Base-by-base conservation (phyloP, 1,140 invertebrate species). In the Amphibalanus amphitrite region DNA sequence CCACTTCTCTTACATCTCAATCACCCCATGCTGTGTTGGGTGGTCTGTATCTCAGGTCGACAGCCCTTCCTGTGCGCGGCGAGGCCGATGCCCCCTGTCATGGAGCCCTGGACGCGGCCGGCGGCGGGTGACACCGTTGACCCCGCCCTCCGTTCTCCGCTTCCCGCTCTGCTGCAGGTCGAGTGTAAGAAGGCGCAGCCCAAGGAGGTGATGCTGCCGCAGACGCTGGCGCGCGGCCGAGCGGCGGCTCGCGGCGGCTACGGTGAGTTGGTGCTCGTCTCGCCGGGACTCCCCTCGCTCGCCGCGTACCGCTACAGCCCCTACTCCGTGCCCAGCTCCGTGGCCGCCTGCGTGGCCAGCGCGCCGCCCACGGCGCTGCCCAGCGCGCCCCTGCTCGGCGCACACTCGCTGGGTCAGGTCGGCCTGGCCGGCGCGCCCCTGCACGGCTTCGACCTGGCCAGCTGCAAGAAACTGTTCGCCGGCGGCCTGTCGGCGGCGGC, bases 101-200 rank as follows among this genome's bases (percentile, higher is more conserved):
- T n/a, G n/a, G n/a, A n/a, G n/a, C n/a, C n/a, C n/a, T n/a, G n/a
- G n/a, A n/a, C n/a, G n/a, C n/a, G n/a, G n/a, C n/a, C n/a, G n/a
- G n/a, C n/a, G n/a, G n/a, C n/a, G n/a, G n/a, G n/a, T n/a, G n/a
- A n/a, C n/a, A n/a, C n/a, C n/a, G n/a, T n/a, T n/a, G n/a, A n/a
- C n/a, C n/a, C n/a, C n/a, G n/a, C n/a, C n/a, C n/a, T n/a, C n/a
- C n/a, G n/a, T n/a, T n/a, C n/a, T n/a, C n/a, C n/a, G n/a, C n/a
- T n/a, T n/a, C n/a, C 47, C 47, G 6, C 20, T 23, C 47, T 23
- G 47, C 23, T 59, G 10, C 47, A 98, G 95, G 95, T 98, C 82
- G 95, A 98, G 86, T 97, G 95, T 85, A 98, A 98, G 88, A 97
- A 98, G 84, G 95, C 95, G 80, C 95, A 98, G 82, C 95, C 95